Conservation (phyloP, 2,888 invertebrate species). For the Microplitis manilae region DNA sequence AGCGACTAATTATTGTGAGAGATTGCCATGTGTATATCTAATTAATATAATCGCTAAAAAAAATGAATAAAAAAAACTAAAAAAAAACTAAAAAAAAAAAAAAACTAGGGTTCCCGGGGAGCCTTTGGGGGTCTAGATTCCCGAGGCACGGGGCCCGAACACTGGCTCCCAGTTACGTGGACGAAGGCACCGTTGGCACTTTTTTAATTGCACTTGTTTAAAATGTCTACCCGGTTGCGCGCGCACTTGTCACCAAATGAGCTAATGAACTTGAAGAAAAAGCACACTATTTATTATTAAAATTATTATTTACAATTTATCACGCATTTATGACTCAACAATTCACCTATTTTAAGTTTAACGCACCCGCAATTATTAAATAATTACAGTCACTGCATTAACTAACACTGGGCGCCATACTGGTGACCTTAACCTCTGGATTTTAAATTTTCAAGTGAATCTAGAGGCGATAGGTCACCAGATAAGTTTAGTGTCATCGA, state of each 20-base stretch:
- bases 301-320: not conserved
- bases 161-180: conserved; percentile 46
- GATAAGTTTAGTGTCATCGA: not conserved
- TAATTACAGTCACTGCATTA: too few species aligned
- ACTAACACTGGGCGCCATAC: conserved; percentile 24
- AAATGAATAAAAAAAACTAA: not conserved
- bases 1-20: conserved; percentile 71
- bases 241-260: conserved; percentile 27
- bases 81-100: not conserved
- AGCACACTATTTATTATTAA: not conserved
- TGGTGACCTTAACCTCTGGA: conserved; percentile 56
- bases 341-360: too few species aligned
- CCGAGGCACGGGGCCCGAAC: conserved; percentile 56
- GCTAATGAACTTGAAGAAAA: not conserved
- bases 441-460: conserved; percentile 59
- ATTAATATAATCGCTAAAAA: conserved; percentile 67
- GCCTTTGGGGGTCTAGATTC: conserved; percentile 65
- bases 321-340: not conserved
- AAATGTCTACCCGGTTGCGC: conserved; percentile 44
- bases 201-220: conserved; percentile 55
- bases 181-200: conserved; percentile 44
- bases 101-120: conserved; percentile 56
- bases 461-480: conserved; percentile 55
- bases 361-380: too few species aligned
- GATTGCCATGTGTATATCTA: conserved; percentile 71